Base-by-base conservation (phyloP, 2,113 vertebrate genomes). In the Proteles cristata region DNA sequence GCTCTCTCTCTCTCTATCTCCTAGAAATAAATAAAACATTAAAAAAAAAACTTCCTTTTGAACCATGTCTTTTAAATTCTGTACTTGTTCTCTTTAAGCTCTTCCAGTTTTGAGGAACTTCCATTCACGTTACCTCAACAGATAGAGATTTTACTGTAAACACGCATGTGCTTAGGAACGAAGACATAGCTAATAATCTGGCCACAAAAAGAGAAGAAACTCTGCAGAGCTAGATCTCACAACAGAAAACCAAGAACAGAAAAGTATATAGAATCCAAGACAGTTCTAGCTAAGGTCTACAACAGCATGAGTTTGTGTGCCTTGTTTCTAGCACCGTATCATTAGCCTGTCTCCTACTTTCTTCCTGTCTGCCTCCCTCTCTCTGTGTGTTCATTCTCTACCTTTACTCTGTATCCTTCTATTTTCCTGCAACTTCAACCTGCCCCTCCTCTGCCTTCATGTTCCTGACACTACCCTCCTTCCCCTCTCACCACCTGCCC, bases 51-150 rank as follows among this genome's bases (percentile, higher is more conserved):
- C 28, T 79, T 55, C 26, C n/a, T 23, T 35, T n/a, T 85, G 35
- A 93, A 85, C 26, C 21, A 48, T 88, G 68, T 28, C 76, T 87
- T 96, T 92, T 50, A 35, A 48, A 31, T 95, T 92, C 73, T 92
- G 63, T 85, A 88, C 4, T 58, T 8, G 26, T 77, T 83, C 14
- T 84, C 50, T 90, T 90, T 68, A 63, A 81, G 19, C 35, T 73
- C 2, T 65, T 81, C 53, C 53, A 82, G 43, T 53, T 88, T 88
- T 88, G 61, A 94, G 45, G 35, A 63, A 88, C 7, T 82, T 68
- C 89, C 81, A 21, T 88, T 88, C 23, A 94, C 33, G 23, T 85
- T 68, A 94, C 61, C 55, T 95, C 50, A 16, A 10, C 11, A 50
- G 86, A 69, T 2, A 88, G 28, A 43, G 45, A 14, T 74, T 76